Percentiles rank a stretch among this genome's conserved stretches.
Conservation (phyloP, 2,888 invertebrate species). For the Ctenicera cuprea region DNA sequence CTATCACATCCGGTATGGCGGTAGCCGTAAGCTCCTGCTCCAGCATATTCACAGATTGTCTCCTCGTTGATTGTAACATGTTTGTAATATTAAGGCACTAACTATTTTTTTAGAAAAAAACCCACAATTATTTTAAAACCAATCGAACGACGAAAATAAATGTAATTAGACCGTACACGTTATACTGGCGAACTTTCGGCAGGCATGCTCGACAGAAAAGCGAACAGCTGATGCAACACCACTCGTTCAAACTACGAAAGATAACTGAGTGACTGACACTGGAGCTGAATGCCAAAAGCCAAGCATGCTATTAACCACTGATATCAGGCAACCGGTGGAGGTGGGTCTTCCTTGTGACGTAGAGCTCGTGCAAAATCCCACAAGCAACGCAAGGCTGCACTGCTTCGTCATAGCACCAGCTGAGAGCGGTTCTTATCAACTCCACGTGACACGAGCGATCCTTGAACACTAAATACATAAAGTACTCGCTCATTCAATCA, state of each 20-base stretch:
- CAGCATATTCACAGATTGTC: constrained; percentile 75
- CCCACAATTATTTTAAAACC: not conserved
- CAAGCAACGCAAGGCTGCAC: not conserved
- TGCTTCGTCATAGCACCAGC: constrained; percentile 8
- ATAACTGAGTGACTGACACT: not conserved
- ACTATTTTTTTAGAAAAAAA: not conserved
- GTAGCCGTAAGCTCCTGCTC: constrained; percentile 79
- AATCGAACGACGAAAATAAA: not conserved
- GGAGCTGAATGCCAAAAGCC: not conserved
- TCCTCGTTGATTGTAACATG: constrained; percentile 39
- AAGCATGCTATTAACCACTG: not conserved
- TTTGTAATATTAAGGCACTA: constrained; percentile 1
- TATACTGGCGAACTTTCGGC: not conserved
- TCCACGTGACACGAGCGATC: constrained; percentile 8
- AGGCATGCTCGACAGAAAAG: not conserved
- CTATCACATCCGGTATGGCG: constrained; percentile 82
- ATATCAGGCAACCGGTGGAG: constrained; percentile 21
- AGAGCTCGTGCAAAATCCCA: not conserved
- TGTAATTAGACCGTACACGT: not conserved
- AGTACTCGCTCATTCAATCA: too few relatives aligned
- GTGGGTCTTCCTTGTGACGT: not conserved
- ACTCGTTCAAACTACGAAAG: not conserved
- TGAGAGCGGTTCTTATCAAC: constrained; percentile 18
- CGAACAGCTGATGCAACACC: constrained; percentile 12
- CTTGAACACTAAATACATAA: constrained; percentile 3